phyloP scores from a whole-genome alignment of 2,113 vertebrate genomes.

The Uria aalge region DNA sequence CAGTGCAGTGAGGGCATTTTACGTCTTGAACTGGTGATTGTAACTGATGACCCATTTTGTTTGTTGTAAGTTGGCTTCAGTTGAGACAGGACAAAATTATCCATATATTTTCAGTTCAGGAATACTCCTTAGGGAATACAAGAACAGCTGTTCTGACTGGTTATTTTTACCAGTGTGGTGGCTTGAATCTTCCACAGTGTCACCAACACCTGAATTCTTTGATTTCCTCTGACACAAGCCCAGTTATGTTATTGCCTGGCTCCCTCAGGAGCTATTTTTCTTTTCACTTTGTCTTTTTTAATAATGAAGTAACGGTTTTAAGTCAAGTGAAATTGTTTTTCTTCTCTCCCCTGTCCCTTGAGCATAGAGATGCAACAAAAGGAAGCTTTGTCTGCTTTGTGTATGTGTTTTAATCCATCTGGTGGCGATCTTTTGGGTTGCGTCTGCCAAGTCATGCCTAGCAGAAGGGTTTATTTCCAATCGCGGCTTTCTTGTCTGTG shows the following conservation, averaged over 20 bases:
- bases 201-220: not conserved
- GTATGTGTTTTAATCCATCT: not conserved
- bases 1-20: not conserved
- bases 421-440: not conserved
- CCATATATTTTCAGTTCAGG: not conserved
- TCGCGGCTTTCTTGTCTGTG: not conserved
- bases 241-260: not conserved
- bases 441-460: not conserved
- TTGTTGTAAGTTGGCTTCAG: not conserved
- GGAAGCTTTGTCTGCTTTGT: not conserved
- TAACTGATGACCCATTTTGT: not conserved
- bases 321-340: not conserved
- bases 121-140: not conserved
- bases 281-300: not conserved
- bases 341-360: not conserved
- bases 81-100: not conserved
- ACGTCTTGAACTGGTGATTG: accelerated
- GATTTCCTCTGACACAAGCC: not conserved
- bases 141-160: not conserved
- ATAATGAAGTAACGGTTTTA: not conserved
- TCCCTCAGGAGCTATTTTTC: not conserved
- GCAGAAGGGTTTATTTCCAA: not conserved
- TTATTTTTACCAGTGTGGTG: not conserved
- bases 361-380: not conserved
- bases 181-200: not conserved